Conservation (phyloP, 2,113 vertebrate species). For the Amphiprion ocellaris region DNA sequence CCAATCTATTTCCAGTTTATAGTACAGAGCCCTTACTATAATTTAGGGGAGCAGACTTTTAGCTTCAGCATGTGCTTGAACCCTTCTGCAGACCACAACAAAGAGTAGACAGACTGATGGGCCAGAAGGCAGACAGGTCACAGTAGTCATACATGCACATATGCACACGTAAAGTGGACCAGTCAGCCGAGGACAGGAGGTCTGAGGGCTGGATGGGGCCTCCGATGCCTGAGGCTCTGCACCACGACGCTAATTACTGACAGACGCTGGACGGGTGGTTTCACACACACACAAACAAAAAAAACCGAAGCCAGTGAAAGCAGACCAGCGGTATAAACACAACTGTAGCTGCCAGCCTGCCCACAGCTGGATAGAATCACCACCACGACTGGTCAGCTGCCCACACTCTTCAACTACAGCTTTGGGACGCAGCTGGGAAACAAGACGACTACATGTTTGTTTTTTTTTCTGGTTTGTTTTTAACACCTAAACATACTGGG, state of each 20-base stretch:
- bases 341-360: slow-evolving; percentile 16
- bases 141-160: neutral
- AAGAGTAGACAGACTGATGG: slow-evolving; percentile 21
- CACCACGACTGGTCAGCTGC: slow-evolving; percentile 43
- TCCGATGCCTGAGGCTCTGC: slow-evolving; percentile 22
- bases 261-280: slow-evolving; percentile 30
- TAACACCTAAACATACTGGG: neutral
- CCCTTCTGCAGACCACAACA: slow-evolving; percentile 21
- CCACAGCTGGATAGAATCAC: slow-evolving; percentile 55
- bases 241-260: slow-evolving; percentile 48
- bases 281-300: slow-evolving; percentile 34
- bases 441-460: neutral
- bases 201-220: slow-evolving; percentile 21
- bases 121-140: slow-evolving; percentile 13
- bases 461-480: slow-evolving; percentile 17
- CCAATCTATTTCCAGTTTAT: neutral
- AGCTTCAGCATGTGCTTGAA: slow-evolving; percentile 7
- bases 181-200: slow-evolving; percentile 26
- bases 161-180: neutral
- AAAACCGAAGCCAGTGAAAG: slow-evolving; percentile 24
- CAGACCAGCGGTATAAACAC: slow-evolving; percentile 18
- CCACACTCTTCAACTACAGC: slow-evolving; percentile 3
- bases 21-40: neutral
- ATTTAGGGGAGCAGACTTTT: slow-evolving; percentile 22
- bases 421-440: slow-evolving; percentile 18